These are phyloP conservation scores for Tamandua tetradactyla DNA, from an alignment of 2,797 vertebrate genomes.

Conservation along the genomic window DNA sequence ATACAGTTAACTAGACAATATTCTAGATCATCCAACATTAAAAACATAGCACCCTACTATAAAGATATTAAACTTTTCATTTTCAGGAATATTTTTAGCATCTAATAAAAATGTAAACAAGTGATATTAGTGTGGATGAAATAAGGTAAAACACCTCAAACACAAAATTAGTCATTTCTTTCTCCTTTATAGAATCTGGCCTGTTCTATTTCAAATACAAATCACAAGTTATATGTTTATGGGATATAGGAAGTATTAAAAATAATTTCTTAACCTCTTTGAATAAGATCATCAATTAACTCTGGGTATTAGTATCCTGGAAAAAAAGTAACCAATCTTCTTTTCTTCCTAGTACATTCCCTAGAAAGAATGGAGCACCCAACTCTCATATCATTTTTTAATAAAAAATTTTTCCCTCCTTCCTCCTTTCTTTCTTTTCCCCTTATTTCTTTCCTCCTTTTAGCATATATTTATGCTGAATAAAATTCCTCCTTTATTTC, in stretches of 20 bases:
- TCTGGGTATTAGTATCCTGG: neutral
- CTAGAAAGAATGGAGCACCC: neutral
- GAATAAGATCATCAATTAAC: neutral
- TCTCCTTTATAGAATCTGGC: neutral
- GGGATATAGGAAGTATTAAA: neutral
- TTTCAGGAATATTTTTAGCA: neutral
- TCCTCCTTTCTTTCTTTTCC: too few relatives aligned
- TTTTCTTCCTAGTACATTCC: neutral
- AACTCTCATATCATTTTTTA: neutral
- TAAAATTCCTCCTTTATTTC: neutral
- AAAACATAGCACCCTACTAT: neutral
- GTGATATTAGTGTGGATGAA: neutral
- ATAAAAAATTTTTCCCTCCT: neutral
- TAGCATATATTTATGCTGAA: too few relatives aligned
- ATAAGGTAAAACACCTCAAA: neutral
- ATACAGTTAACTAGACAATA: neutral
- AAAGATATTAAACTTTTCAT: neutral
- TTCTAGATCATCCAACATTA: neutral
- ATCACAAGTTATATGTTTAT: neutral
- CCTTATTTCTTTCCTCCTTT: neutral
- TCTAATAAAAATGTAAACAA: neutral
- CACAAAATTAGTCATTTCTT: neutral
- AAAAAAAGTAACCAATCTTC: neutral
- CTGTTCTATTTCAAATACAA: slow-evolving; percentile 29
- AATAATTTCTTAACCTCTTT: neutral